Percentiles rank a stretch among this genome's conserved stretches.
phyloP scores from a whole-genome alignment of 2,113 vertebrate genomes.

The Ameiurus melas region DNA sequence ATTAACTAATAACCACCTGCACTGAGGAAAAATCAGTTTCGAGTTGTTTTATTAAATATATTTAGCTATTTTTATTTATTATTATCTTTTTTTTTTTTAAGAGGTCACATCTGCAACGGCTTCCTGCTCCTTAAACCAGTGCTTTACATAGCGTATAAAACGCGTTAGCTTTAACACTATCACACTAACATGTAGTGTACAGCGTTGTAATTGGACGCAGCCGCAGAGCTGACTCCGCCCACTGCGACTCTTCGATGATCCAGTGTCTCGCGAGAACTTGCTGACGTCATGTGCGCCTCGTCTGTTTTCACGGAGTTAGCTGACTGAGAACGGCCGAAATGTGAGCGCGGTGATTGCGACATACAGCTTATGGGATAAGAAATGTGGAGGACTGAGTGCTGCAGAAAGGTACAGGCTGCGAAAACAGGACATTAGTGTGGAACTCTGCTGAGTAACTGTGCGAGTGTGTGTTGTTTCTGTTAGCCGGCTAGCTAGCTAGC shows the following conservation, averaged over 20 bases:
- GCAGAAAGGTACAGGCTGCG: constrained; percentile 34
- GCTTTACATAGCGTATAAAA: neutral
- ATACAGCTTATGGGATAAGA: constrained; percentile 30
- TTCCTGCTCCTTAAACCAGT: neutral
- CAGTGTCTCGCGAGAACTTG: constrained; percentile 48
- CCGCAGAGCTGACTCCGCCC: neutral
- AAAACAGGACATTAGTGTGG: neutral
- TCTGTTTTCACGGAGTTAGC: constrained; percentile 34
- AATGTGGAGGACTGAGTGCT: constrained; percentile 37
- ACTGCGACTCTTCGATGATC: neutral
- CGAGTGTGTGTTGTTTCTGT: neutral
- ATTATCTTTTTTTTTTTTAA: no score
- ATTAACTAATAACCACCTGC: no score
- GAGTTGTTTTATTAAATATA: neutral
- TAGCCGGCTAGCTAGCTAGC: constrained; percentile 11
- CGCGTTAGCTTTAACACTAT: neutral
- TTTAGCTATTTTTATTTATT: no score
- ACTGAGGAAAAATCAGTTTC: no score
- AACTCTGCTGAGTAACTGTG: neutral
- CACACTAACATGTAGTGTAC: neutral
- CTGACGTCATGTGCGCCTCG: neutral
- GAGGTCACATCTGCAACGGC: neutral
- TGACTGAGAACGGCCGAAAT: neutral
- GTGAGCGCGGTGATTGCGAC: neutral
- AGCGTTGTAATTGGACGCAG: neutral